Conservation (phyloP, 1,140 invertebrate species). For the Apis mellifera region Amel_HAv3.1 CM009941.2:215501-216000, state of each 20-base stretch:
- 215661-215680: constrained; percentile 71
- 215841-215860: constrained; percentile 11
- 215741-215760: constrained; percentile 49
- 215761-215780: constrained; percentile 54
- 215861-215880: not conserved
- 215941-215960: constrained; percentile 66
- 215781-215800: constrained; percentile 39
- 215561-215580: constrained; percentile 54
- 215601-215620: not conserved
- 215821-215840: not conserved
- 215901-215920: constrained; percentile 52
- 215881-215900: constrained; percentile 38
- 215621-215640: not conserved
- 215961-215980: constrained; percentile 66
- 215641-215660: constrained; percentile 62
- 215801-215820: constrained; percentile 61
- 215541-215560: constrained; percentile 61
- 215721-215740: constrained; percentile 39
- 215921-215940: constrained; percentile 58
- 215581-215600: not conserved
- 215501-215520: constrained; percentile 54
- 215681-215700: constrained; percentile 68
- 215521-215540: constrained; percentile 65
- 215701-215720: constrained; percentile 61
- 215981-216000: constrained; percentile 64